Conservation (phyloP, 1,140 invertebrate species). For the Platyscapa corneri region DNA sequence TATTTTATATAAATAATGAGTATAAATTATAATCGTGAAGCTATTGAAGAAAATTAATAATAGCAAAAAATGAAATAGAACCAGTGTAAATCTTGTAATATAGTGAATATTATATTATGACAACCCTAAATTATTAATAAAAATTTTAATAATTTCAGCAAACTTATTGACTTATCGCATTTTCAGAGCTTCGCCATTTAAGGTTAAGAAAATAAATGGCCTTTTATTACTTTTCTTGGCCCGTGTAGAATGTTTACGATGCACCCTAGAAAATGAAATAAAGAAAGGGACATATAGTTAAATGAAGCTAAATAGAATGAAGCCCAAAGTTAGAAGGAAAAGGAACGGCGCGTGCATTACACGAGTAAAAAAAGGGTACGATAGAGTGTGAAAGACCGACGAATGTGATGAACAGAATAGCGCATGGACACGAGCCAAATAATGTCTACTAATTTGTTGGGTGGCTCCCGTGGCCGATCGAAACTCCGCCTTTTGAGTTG, state of each 20-base stretch:
- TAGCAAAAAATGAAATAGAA: too few species aligned
- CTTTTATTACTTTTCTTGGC: background rate
- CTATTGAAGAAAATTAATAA: too few species aligned
- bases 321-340: background rate
- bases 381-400: background rate
- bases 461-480: conserved; percentile 52
- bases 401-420: background rate
- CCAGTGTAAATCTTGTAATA: too few species aligned
- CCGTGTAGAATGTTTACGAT: background rate
- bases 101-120: too few species aligned
- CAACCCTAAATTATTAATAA: too few species aligned
- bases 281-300: too few species aligned
- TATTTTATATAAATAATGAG: too few species aligned
- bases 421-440: conserved; percentile 39
- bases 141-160: too few species aligned
- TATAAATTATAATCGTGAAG: too few species aligned
- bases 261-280: background rate
- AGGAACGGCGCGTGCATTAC: background rate
- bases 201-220: background rate
- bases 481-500: conserved; percentile 59
- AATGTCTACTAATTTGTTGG: conserved; percentile 65
- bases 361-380: background rate
- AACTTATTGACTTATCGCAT: too few species aligned
- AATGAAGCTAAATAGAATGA: background rate
- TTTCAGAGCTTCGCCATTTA: background rate